Conservation (phyloP, 2,888 invertebrate species). For the Sminthurides aquaticus region DNA sequence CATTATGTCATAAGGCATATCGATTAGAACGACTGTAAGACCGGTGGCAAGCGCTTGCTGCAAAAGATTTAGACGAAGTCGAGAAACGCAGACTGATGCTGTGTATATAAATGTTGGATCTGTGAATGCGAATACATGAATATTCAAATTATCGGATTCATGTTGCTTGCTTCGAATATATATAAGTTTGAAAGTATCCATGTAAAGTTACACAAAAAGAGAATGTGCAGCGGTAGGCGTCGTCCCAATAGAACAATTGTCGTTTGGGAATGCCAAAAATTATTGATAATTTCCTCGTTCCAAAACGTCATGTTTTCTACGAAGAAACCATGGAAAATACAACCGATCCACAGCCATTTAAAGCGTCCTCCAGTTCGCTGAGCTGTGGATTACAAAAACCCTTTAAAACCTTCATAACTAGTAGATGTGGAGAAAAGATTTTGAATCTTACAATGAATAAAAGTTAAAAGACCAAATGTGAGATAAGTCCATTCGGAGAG, state of each 20-base stretch:
- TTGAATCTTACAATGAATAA: constrained; percentile 58
- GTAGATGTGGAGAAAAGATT: not conserved
- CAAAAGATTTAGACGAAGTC: constrained; percentile 50
- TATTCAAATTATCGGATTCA: too few species aligned
- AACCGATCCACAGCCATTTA: constrained; percentile 66
- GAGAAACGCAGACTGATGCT: constrained; percentile 49
- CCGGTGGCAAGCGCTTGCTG: constrained; percentile 54
- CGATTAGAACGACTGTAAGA: constrained; percentile 61
- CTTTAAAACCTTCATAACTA: not conserved
- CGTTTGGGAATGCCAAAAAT: constrained; percentile 76
- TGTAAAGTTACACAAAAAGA: constrained; percentile 59
- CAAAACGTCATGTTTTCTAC: constrained; percentile 64
- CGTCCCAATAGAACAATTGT: constrained; percentile 64
- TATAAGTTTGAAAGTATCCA: too few species aligned
- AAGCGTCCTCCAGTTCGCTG: constrained; percentile 63
- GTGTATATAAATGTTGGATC: constrained; percentile 53
- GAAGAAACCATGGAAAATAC: constrained; percentile 63
- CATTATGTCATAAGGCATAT: constrained; percentile 71
- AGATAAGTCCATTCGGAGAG: constrained; percentile 58
- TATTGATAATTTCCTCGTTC: constrained; percentile 66
- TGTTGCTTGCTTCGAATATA: too few species aligned
- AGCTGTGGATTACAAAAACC: constrained; percentile 53
- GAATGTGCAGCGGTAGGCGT: constrained; percentile 65
- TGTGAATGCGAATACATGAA: constrained; percentile 40
- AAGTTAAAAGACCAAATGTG: constrained; percentile 57